Percentiles rank a stretch among this genome's conserved stretches.
phyloP scores from a whole-genome alignment of 2,113 vertebrate species.

The Marcusenius ussheri region DNA sequence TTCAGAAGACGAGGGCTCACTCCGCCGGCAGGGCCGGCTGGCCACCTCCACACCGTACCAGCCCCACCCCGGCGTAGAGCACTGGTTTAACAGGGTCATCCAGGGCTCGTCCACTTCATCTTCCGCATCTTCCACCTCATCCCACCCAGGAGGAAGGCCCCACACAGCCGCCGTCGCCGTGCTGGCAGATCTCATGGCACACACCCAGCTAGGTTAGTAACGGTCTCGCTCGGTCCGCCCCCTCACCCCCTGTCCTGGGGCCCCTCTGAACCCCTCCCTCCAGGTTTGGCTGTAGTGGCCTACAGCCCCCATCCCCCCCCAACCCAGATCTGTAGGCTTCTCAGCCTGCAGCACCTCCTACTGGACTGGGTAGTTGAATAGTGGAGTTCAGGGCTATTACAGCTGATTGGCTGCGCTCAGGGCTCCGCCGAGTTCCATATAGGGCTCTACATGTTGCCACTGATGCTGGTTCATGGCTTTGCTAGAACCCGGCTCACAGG shows the following conservation, averaged over 20 bases:
- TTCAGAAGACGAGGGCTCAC: constrained; percentile 94
- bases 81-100: constrained; percentile 88
- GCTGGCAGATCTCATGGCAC: constrained; percentile 80
- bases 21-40: constrained; percentile 78
- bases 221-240: neutral
- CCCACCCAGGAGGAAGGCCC: constrained; percentile 84
- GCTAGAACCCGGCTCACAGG: neutral
- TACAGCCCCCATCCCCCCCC: neutral
- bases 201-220: constrained; percentile 87
- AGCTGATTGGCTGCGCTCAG: neutral
- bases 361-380: neutral
- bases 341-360: neutral
- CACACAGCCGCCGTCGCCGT: constrained; percentile 66
- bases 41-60: constrained; percentile 77
- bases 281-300: neutral
- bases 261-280: neutral
- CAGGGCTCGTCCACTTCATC: constrained; percentile 98
- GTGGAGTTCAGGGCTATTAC: neutral
- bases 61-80: constrained; percentile 75
- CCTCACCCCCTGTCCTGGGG: neutral
- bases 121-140: constrained; percentile 94
- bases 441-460: neutral
- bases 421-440: neutral
- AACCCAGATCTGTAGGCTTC: neutral
- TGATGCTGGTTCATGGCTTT: neutral